Percentiles rank a stretch among this genome's conserved stretches.
These are phyloP conservation scores for Ephydatia muelleri DNA, from an alignment of 37 sponge, comb jelly and placozoan genomes.

Conservation along the genomic window DNA sequence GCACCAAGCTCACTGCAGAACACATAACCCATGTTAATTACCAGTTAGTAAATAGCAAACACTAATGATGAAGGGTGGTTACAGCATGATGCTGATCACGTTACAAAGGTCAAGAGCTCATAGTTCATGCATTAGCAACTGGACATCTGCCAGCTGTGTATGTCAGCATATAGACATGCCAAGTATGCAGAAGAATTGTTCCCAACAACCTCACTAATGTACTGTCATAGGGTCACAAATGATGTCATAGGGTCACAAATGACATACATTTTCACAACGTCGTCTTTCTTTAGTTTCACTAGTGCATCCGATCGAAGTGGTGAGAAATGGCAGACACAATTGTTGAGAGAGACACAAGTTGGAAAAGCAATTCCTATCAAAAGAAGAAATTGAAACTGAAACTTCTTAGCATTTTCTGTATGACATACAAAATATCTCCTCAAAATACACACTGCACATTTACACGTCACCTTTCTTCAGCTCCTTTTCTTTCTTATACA, in stretches of 20 bases:
- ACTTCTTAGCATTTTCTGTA: background rate
- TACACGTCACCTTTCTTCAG: constrained; percentile 92
- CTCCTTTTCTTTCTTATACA: constrained; percentile 96
- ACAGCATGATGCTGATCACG: too few species aligned
- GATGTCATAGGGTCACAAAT: too few species aligned
- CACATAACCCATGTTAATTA: background rate
- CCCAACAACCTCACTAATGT: too few species aligned
- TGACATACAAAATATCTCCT: too few species aligned
- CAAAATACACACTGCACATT: background rate
- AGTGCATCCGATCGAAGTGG: constrained; percentile 84
- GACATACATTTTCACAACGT: constrained; percentile 92
- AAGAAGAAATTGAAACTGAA: background rate
- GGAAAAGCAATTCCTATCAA: constrained; percentile 95
- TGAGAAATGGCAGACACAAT: constrained; percentile 91
- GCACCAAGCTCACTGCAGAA: constrained; percentile 76
- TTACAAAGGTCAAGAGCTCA: too few species aligned
- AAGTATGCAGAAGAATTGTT: too few species aligned
- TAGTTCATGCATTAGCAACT: background rate
- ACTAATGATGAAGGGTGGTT: too few species aligned
- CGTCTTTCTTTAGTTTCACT: constrained; percentile 67
- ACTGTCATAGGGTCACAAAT: too few species aligned
- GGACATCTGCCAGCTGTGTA: too few species aligned
- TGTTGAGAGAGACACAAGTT: constrained; percentile 93
- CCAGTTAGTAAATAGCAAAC: background rate
- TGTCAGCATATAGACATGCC: background rate